phyloP scores from a whole-genome alignment of 1,140 invertebrate genomes.

The Brachionus calyciflorus region DNA sequence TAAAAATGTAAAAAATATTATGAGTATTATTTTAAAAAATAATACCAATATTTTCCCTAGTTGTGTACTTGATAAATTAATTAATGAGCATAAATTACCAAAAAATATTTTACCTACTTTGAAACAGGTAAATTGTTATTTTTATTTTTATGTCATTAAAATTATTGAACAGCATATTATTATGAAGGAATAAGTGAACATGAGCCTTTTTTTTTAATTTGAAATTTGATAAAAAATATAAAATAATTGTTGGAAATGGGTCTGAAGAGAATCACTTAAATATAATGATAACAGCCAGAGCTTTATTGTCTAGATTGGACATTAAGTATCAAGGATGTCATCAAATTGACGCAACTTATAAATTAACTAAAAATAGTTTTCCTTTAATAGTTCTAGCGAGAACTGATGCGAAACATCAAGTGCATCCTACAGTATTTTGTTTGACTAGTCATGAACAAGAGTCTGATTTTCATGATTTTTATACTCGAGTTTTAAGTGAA shows the following conservation, averaged over 20 bases:
- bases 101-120: too few relatives aligned
- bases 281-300: background rate
- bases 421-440: background rate
- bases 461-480: background rate
- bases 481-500: background rate
- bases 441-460: background rate
- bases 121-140: too few relatives aligned
- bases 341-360: constrained; percentile 19
- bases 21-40: too few relatives aligned
- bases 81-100: too few relatives aligned
- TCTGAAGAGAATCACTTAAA: background rate
- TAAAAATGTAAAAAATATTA: too few relatives aligned
- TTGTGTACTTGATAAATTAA: too few relatives aligned
- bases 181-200: too few relatives aligned
- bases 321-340: background rate
- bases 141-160: too few relatives aligned
- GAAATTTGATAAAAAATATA: too few relatives aligned
- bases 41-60: too few relatives aligned
- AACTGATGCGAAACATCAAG: background rate
- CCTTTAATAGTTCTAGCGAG: background rate
- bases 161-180: too few relatives aligned
- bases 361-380: constrained; percentile 12
- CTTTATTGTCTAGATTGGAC: background rate
- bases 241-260: background rate
- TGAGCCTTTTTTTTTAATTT: too few relatives aligned